A percentile compares a stretch with the other conserved stretches of the same genome.
phyloP scores from a whole-genome alignment of 2,113 vertebrate genomes.

The Apaloderma vittatum region DNA sequence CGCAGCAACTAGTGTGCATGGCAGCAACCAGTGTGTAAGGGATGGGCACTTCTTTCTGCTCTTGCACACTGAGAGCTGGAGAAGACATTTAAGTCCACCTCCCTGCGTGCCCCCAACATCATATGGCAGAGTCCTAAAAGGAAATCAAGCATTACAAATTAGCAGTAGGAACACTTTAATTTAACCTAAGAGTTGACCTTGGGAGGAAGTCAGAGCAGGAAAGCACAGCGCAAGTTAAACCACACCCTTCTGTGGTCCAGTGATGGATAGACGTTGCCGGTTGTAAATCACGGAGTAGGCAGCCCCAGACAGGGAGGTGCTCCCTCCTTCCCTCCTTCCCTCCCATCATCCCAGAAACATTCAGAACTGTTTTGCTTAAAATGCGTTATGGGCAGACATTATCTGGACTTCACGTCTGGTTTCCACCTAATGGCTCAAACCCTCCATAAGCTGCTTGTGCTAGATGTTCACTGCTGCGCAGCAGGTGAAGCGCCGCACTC shows the following conservation, averaged over 20 bases:
- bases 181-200: neutral
- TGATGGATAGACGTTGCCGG: rapidly evolving
- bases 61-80: neutral
- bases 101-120: neutral
- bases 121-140: neutral
- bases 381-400: rapidly evolving
- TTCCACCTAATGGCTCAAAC: neutral
- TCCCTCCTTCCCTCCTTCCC: neutral
- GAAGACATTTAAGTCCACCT: neutral
- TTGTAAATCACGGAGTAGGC: rapidly evolving
- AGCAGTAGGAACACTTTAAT: neutral
- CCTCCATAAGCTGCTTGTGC: rapidly evolving
- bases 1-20: neutral
- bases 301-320: rapidly evolving
- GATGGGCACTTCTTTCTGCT: neutral
- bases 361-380: neutral
- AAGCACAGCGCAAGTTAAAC: rapidly evolving
- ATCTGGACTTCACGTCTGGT: no score
- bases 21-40: neutral
- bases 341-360: neutral
- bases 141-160: neutral
- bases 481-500: neutral
- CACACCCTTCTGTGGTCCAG: rapidly evolving
- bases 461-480: rapidly evolving
- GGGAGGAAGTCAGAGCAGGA: neutral